Evolutionary conservation across 2,113 vertebrate species (phyloP), one percentile per base, ranked within the genome.

Genomic region (Platichthys flesus): DNA sequence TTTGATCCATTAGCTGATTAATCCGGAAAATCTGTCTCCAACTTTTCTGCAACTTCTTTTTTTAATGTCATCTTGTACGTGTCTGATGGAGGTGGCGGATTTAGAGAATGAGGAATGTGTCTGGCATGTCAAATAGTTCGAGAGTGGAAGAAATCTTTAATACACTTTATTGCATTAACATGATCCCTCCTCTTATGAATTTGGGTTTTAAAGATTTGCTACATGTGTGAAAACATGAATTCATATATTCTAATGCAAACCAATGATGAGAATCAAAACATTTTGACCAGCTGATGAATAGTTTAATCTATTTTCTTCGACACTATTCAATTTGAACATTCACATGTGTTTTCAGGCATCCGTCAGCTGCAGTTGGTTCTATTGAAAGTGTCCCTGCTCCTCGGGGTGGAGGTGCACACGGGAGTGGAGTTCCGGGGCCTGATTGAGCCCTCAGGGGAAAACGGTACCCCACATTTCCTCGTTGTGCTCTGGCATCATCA

Each of bases 331-430:
- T 31, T 31, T 31, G 6, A 31, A 31, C 31, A 6, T 31, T 15
- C 42, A 15, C 1, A 20, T 82, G 24, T 85, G 20, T 75, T 68
- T 88, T 24, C 83, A 99, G 97, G 97, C 87, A 99, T 99, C 81
- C 96, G 97, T 60, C 97, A 99, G 92, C 94, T 99, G 62, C 97
- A 98, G 91, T 76, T 98, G 79, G 94, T 99, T 66, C 92, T 99
- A 21, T 76, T 99, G 87, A 98, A 98, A 86, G 95, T 98, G 84
- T 94, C 93, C 5, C 89, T 99, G 55, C 91, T 99, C 8, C 91
- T 98, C 26, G 97, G 97, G 5, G 96, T 98, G 16, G 96, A 98
- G 83, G 94, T 98, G 78, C 95, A 98, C 89, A 94, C 92, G 59
- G 95, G 93, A 0, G 93, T 98, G 88, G 75, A 92, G 66, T 98